Base-by-base conservation (phyloP, 2,113 vertebrate species). In the Conger conger region DNA sequence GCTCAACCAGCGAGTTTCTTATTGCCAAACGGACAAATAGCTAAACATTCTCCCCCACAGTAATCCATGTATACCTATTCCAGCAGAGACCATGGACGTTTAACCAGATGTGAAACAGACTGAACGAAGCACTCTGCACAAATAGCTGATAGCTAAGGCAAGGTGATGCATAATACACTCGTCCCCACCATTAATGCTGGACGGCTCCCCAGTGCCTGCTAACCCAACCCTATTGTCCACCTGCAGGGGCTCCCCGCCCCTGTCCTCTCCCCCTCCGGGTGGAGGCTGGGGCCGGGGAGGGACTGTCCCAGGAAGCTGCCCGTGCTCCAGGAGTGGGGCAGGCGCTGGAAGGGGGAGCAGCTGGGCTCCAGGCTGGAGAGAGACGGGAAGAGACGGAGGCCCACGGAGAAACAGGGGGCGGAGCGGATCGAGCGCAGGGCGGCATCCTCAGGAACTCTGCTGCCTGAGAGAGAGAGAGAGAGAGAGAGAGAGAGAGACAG, bases 261-360 rank as follows among this genome's bases (percentile, higher is more conserved):
- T 16, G 63, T n/a, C 0, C 73, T 33, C 60, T 45, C 38, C 1
- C 27, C 23, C n/a, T 80, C 79, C n/a, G 79, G 50, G 2, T 20
- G 35, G 2, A 18, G 15, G 57, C 68, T 6, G 30, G 36, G 23
- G 84, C 20, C 16, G 83, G 86, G 33, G 85, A 86, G 36, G 83
- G 88, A 23, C 53, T 87, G 11, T 0, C 77, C 16, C 18, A 42
- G 37, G 76, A 96, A 85, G 86, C 53, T 93, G 54, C 93, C 93
- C 0, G 92, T 94, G 89, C 95, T 96, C 92, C 91, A 91, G 30
- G 94, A 94, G 88, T 94, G 94, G 80, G 90, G 86, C 45, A 95
- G 88, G 6, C 90, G 27, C 23, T 54, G 87, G 37, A 78, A 60
- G 33, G 42, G 87, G 50, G 54, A 87, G 54, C 18, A 87, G 54